These are phyloP conservation scores for Tadarida brasiliensis DNA, from an alignment of 2,797 vertebrate genomes.

Conservation along the genomic window DNA sequence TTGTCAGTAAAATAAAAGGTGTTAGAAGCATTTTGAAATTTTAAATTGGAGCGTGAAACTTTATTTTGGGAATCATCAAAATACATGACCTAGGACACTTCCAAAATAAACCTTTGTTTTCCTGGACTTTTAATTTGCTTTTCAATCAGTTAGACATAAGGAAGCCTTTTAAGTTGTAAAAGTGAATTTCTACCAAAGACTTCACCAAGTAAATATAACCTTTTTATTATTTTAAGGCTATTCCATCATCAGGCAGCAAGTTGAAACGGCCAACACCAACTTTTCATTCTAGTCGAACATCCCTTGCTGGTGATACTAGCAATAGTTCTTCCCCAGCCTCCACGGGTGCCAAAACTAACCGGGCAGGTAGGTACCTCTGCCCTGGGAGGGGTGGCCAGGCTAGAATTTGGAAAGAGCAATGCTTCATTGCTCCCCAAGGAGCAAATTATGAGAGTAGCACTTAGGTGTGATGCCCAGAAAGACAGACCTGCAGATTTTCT, in stretches of 20 bases:
- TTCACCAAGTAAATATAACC: slow-evolving; percentile 54
- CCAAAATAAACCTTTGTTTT: slow-evolving; percentile 76
- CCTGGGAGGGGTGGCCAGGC: not conserved
- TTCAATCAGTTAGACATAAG: slow-evolving; percentile 44
- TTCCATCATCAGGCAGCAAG: slow-evolving; percentile 92
- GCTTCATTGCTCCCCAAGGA: not conserved
- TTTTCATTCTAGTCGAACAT: slow-evolving; percentile 97
- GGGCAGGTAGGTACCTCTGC: slow-evolving; percentile 90
- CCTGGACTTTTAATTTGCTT: slow-evolving; percentile 82
- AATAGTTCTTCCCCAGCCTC: slow-evolving; percentile 90
- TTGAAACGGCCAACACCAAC: slow-evolving; percentile 95
- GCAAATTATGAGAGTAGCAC: not conserved
- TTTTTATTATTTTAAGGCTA: slow-evolving; percentile 88
- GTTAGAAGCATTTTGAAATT: slow-evolving; percentile 58
- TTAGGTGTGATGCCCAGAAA: not conserved
- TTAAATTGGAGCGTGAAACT: slow-evolving; percentile 53
- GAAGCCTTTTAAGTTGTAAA: slow-evolving; percentile 50
- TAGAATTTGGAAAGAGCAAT: not conserved
- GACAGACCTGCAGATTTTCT: not conserved
- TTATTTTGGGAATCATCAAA: slow-evolving; percentile 55
- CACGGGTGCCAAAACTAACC: slow-evolving; percentile 91
- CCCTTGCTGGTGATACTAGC: slow-evolving; percentile 96
- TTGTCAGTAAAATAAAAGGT: not conserved
- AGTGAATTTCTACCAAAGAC: slow-evolving; percentile 23
- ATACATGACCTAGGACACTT: slow-evolving; percentile 53